Conservation (phyloP, 2,797 vertebrate genomes). For the Micromesistius poutassou region DNA sequence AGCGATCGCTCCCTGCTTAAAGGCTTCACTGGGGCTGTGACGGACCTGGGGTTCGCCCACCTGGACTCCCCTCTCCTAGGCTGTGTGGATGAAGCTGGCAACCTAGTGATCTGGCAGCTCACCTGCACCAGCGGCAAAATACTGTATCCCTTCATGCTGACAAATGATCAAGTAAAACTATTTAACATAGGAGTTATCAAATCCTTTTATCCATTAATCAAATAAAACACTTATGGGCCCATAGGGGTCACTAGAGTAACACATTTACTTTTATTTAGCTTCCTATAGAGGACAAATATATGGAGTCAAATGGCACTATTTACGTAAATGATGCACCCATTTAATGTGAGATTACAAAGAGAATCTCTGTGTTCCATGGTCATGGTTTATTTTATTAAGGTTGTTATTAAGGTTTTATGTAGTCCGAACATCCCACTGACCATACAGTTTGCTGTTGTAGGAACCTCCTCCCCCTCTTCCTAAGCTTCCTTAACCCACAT, state of each 20-base stretch:
- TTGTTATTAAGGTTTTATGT: background rate
- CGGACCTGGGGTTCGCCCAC: slow-evolving; percentile 97
- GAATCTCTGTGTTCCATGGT: background rate
- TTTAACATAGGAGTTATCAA: background rate
- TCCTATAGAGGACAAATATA: background rate
- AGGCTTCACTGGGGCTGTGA: slow-evolving; percentile 90
- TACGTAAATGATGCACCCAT: background rate
- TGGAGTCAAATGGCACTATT: background rate
- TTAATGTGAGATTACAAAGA: background rate
- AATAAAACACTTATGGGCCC: background rate
- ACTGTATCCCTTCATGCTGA: slow-evolving; percentile 80
- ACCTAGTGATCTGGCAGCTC: slow-evolving; percentile 94
- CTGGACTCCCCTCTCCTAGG: slow-evolving; percentile 93
- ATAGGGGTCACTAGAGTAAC: background rate
- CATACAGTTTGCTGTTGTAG: background rate
- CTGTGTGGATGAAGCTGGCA: slow-evolving; percentile 94
- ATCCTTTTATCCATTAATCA: background rate
- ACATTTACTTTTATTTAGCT: background rate
- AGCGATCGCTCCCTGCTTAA: slow-evolving; percentile 91
- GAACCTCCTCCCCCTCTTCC: background rate
- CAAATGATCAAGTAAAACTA: background rate
- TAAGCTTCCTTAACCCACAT: slow-evolving; percentile 65
- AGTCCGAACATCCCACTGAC: background rate
- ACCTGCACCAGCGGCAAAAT: slow-evolving; percentile 88
- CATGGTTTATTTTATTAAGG: background rate